These are phyloP conservation scores for Cryptoblepharus egeriae DNA, from an alignment of 2,797 vertebrate species.

Conservation along the genomic window DNA sequence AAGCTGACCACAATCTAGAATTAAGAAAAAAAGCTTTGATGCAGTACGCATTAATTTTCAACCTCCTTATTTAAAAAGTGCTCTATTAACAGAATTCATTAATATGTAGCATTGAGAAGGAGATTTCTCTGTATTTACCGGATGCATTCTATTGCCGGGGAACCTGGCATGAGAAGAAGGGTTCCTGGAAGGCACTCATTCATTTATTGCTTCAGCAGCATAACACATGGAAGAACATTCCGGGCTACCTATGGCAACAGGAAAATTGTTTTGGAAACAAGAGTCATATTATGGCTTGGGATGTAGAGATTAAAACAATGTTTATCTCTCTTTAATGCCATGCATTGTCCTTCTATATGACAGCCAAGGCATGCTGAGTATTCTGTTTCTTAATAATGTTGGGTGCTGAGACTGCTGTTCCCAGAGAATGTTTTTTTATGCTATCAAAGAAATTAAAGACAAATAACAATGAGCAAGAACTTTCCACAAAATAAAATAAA, in stretches of 20 bases:
- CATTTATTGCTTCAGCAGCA: constrained; percentile 4
- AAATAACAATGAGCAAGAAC: constrained; percentile 2
- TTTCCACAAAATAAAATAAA: background rate
- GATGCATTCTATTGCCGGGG: fast-evolving
- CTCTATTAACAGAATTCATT: fast-evolving
- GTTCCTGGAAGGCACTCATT: background rate
- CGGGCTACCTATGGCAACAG: background rate
- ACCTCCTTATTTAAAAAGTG: background rate
- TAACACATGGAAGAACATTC: background rate
- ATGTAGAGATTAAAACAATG: constrained; percentile 27
- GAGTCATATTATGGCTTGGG: background rate
- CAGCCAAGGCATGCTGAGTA: background rate
- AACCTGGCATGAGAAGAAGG: background rate
- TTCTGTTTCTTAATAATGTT: constrained; percentile 11
- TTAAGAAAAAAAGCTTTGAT: constrained; percentile 8
- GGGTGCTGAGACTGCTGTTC: background rate
- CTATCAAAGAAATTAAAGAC: constrained; percentile 5
- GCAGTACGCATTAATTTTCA: background rate
- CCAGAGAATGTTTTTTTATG: background rate
- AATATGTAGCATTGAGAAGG: background rate
- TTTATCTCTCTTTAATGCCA: constrained; percentile 15
- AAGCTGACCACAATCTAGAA: constrained; percentile 1
- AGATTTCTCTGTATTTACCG: fast-evolving
- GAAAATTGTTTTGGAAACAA: constrained; percentile 17
- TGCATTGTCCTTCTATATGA: constrained; percentile 5